Evolutionary conservation across 2,888 invertebrate genomes (phyloP).

Genomic region (Cerastoderma edule): DNA sequence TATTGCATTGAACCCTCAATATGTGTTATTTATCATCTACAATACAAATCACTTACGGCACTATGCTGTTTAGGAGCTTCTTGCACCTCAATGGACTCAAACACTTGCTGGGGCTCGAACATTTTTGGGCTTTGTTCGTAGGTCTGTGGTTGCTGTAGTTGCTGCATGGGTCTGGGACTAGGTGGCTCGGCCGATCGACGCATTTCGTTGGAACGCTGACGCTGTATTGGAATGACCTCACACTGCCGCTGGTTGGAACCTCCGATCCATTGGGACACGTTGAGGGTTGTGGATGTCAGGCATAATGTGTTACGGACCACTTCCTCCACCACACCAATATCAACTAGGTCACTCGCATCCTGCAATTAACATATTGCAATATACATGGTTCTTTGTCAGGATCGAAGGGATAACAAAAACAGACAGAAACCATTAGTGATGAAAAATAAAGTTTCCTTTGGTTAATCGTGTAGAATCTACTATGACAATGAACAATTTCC

Average conservation of each 20-base stretch:
- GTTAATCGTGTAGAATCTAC: too few species aligned
- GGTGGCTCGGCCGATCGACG: constrained; percentile 26
- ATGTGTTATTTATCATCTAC: too few species aligned
- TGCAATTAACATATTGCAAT: constrained; percentile 32
- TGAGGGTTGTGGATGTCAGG: constrained; percentile 73
- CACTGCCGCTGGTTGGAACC: constrained; percentile 57
- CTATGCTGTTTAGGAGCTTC: constrained; percentile 59
- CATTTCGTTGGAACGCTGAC: constrained; percentile 50
- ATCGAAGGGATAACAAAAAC: too few species aligned
- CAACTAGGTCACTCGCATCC: constrained; percentile 77
- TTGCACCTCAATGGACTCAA: constrained; percentile 64
- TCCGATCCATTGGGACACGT: constrained; percentile 68
- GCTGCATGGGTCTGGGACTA: constrained; percentile 14
- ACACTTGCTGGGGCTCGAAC: constrained; percentile 55
- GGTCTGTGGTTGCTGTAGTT: not conserved
- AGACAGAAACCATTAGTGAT: too few species aligned
- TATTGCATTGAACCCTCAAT: too few species aligned
- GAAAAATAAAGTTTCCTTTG: too few species aligned
- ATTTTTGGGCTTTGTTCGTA: constrained; percentile 27
- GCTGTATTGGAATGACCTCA: constrained; percentile 52
- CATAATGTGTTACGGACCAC: constrained; percentile 76
- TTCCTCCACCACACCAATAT: constrained; percentile 75
- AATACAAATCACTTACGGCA: constrained; percentile 67
- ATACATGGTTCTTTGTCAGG: too few species aligned
- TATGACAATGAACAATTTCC: too few species aligned